A percentile compares a stretch with the other conserved stretches of the same genome.
Evolutionary conservation across 2,797 vertebrate species (phyloP).

Genomic region (Parotocinclus haroldoi): DNA sequence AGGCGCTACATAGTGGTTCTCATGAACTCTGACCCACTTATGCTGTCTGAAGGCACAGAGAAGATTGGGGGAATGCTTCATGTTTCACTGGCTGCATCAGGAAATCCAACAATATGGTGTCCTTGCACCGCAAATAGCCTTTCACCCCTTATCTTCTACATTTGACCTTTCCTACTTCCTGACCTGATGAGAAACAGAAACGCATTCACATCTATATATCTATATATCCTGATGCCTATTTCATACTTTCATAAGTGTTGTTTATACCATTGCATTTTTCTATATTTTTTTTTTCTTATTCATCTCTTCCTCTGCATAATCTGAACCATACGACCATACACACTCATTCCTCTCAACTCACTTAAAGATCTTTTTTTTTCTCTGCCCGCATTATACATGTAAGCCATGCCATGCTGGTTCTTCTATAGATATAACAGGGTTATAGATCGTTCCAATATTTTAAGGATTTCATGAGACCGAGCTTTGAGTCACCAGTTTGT

Average conservation of each 20-base stretch:
- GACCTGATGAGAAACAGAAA: conserved; percentile 18
- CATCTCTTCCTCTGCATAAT: neutral
- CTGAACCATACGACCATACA: neutral
- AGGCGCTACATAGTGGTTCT: conserved; percentile 55
- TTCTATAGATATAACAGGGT: neutral
- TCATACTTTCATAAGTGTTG: conserved; percentile 2
- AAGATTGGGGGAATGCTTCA: conserved; percentile 25
- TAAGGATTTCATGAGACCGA: conserved; percentile 5
- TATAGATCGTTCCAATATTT: conserved; percentile 13
- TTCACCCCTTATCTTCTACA: conserved; percentile 53
- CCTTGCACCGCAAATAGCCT: conserved; percentile 44
- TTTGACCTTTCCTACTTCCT: conserved; percentile 33
- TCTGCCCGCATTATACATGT: conserved; percentile 19
- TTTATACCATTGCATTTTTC: too few relatives aligned
- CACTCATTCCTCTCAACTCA: conserved; percentile 25
- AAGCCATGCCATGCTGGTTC: neutral
- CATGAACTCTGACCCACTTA: conserved; percentile 64
- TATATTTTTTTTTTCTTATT: conserved; percentile 11
- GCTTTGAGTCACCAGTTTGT: too few relatives aligned
- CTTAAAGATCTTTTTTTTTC: conserved; percentile 8
- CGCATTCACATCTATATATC: conserved; percentile 2
- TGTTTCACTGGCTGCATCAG: conserved; percentile 25
- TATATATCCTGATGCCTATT: neutral
- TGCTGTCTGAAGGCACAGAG: conserved; percentile 30
- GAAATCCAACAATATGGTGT: conserved; percentile 23